Base-by-base conservation (phyloP, 2,888 invertebrate genomes). In the Agonopterix heracliana region DNA sequence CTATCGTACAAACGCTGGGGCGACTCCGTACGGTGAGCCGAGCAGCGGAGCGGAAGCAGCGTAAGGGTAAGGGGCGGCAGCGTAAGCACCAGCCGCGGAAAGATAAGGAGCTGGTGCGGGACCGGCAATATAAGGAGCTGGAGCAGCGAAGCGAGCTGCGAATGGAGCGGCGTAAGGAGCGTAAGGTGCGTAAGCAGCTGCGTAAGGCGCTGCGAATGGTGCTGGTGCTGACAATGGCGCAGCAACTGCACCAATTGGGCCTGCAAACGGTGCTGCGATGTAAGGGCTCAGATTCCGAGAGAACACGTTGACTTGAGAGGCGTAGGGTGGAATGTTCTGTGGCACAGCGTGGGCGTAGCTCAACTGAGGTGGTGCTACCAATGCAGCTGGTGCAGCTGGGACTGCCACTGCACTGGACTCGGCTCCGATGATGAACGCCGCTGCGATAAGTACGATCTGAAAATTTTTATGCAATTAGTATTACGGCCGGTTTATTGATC, bases 271-370 rank as follows among this genome's bases (percentile, higher is more conserved):
- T 3, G 68, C 62, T 8, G 68, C 60, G 0, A 57, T 9, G 12
- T 41, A 41, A 41, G 11, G 41, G 12, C 12, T 11, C 13, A 41
- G 41, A 9, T n/a, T 11, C 12, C 12, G n/a, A n/a, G 41, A 12
- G 41, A 11, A 41, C 9, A 91, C 84, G 71, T 83, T 92, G 51
- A 91, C 76, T 71, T 92, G 91, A 2, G 91, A 89, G 1, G 91
- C 91, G 59, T 90, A 91, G 1, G 92, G 92, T 45, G 91, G 89
- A 42, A 92, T 81, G 57, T 91, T 92, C 56, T 91, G 91, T 0
- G 92, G 92, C 17, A 92, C 85, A 11, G 91, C 89, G 60, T 86
- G 89, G 49, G 80, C 82, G 58, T 92, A 92, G 11, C 90, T 91
- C 26, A 91, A 68, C 1, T 90, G 90, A 13, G 90, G 87, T n/a